phyloP scores from a whole-genome alignment of 2,797 vertebrate species.

The Rhadinocentrus ornatus region DNA sequence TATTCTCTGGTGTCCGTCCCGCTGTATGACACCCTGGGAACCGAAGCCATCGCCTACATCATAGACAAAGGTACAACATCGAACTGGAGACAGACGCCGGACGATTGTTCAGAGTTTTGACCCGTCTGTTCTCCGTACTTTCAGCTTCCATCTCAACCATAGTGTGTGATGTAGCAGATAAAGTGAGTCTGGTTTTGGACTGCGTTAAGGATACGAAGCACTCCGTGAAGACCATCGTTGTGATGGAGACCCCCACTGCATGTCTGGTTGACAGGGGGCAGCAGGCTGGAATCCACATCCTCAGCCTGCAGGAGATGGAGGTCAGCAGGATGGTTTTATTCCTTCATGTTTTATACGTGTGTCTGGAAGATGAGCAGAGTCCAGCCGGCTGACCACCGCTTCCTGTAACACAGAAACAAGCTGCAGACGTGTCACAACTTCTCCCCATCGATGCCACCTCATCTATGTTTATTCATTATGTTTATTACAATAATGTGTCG shows the following conservation, averaged over 20 bases:
- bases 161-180: conserved; percentile 89
- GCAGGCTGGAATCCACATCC: conserved; percentile 85
- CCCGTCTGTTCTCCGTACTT: background rate
- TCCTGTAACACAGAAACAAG: too few species aligned
- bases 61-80: conserved; percentile 87
- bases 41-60: conserved; percentile 89
- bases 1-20: conserved; percentile 93
- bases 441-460: too few species aligned
- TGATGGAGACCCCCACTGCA: conserved; percentile 86
- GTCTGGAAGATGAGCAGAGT: too few species aligned
- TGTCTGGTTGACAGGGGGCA: conserved; percentile 84
- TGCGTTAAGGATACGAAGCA: conserved; percentile 80
- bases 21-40: conserved; percentile 92
- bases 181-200: conserved; percentile 85
- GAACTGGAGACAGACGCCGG: background rate
- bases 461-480: background rate
- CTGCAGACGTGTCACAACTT: too few species aligned
- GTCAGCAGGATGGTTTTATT: conserved; percentile 67
- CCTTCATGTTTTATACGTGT: background rate
- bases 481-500: too few species aligned
- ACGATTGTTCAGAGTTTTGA: background rate
- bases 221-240: conserved; percentile 84
- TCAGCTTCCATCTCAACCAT: conserved; percentile 81
- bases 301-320: conserved; percentile 88
- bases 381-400: too few species aligned